Evolutionary conservation across 2,888 invertebrate genomes (phyloP), one percentile per base, ranked within the genome.

Genomic region (Horisme vitalbata): DNA sequence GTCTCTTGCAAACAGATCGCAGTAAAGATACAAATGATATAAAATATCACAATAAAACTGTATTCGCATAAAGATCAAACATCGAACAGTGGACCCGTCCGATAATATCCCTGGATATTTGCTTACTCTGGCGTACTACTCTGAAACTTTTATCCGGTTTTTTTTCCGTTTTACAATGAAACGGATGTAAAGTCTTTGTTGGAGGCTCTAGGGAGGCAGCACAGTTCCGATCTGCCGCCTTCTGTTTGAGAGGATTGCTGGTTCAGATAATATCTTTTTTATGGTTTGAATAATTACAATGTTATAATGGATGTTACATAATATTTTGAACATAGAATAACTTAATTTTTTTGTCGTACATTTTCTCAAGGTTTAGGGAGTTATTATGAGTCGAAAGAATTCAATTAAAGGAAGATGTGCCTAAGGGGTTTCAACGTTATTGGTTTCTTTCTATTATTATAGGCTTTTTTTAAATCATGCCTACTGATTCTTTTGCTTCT

Each of bases 41-140:
- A 44, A 43, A 49, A 39, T 49, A 49, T 35, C 13, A 27, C 39
- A 44, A 49, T 49, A 49, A 49, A 49, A 49, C 43, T 44, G 39
- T 31, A 45, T 41, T 38, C 44, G 32, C 32, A 44, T 41, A 41
- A 44, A 39, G 44, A 48, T 48, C 48, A 49, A 45, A 49, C 44
- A 49, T 37, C 28, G 38, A 41, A 37, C 26, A 12, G 48, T 26
- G 38, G 49, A 39, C 41, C 28, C 38, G 49, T 44, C 49, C 44
- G 41, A 55, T 55, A 45, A 47, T 49, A 51, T 51, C 41, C 39
- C 43, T 34, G 26, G 54, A 48, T 51, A 55, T 51, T 55, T 48
- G 54, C 45, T 41, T 54, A 47, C 27, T 41, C 45, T 10, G 38
- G 27, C 34, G 34, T 38, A 23, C 54, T 54, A 54, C 45, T 45